phyloP scores from a whole-genome alignment of 2,888 invertebrate genomes.

The Colletes collaris region DNA sequence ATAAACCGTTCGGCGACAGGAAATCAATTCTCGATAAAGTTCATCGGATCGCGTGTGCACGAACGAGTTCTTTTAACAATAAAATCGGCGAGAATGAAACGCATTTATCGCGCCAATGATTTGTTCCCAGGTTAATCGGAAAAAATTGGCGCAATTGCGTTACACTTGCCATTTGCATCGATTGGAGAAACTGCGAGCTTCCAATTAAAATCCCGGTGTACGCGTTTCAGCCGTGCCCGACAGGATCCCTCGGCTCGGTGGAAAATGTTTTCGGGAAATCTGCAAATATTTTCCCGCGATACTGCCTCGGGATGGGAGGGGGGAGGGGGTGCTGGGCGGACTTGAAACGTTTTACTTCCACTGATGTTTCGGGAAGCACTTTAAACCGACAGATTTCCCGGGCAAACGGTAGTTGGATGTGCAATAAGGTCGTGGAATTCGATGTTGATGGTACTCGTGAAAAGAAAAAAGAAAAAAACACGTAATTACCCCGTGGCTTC shows the following conservation, averaged over 20 bases:
- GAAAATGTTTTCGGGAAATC: background rate
- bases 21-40: background rate
- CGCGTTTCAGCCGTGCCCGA: background rate
- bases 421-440: background rate
- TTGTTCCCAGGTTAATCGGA: constrained; percentile 5
- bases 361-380: background rate
- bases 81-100: constrained; percentile 19
- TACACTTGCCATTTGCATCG: constrained; percentile 35
- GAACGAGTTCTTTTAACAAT: constrained; percentile 15
- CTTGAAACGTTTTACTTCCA: background rate
- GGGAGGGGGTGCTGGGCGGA: too few relatives aligned
- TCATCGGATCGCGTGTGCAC: background rate
- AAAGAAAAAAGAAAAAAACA: background rate
- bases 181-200: constrained; percentile 2
- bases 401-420: background rate
- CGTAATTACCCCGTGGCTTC: background rate
- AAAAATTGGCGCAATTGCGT: constrained; percentile 12
- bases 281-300: constrained; percentile 12
- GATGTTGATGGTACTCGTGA: background rate
- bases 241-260: background rate
- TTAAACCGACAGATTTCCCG: background rate
- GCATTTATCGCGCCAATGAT: constrained; percentile 16
- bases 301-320: too few relatives aligned
- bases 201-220: constrained; percentile 26
- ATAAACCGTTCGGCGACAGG: background rate